Base-by-base conservation (phyloP, 2,888 invertebrate genomes). In the Carterocephalus palaemon region DNA sequence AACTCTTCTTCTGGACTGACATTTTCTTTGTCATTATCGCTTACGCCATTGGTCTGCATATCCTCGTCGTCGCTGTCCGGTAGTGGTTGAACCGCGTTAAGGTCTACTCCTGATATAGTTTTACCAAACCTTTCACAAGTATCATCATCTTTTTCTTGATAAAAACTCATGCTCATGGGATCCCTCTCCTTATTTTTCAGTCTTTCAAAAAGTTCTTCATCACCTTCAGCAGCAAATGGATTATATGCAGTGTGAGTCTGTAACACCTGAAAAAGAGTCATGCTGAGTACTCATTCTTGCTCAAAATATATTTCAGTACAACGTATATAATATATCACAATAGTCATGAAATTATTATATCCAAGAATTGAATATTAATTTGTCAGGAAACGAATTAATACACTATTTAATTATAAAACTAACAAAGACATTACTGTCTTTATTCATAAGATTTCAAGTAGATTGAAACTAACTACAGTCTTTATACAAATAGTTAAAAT, bases 131-230 rank as follows among this genome's bases (percentile, higher is more conserved):
- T 72, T 57, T 86, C 86, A 62, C 83, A 82, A 1, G 85, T 84
- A 49, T 88, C 88, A 54, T 88, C 88, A 56, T 88, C 88, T 62
- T 89, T 88, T 59, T 90, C 89, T 60, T 89, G 90, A 60, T 90
- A 90, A 66, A 90, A 90, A 41, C 90, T 90, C 89, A 89, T 89
- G 51, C 89, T 90, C 90, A 90, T 90, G 8, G 90, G 90, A 74
- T 90, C 90, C 46, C 88, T 75, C 62, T 89, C 89, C 62, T 89
- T 89, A 55, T 83, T 88, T 67, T 87, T 87, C 51, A 86, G 72
- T 55, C 87, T 78, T 68, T 87, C 83, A 57, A 85, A 78, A 41
- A 87, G 63, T 62, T 83, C 87, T 55, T 87, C 82, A 59, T 84
- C 79, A 33, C 71, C 74, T 52, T 85, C 86, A 40, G 64, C 56